phyloP scores from a whole-genome alignment of 2,888 invertebrate species.

The Hofmannophila pseudospretella region DNA sequence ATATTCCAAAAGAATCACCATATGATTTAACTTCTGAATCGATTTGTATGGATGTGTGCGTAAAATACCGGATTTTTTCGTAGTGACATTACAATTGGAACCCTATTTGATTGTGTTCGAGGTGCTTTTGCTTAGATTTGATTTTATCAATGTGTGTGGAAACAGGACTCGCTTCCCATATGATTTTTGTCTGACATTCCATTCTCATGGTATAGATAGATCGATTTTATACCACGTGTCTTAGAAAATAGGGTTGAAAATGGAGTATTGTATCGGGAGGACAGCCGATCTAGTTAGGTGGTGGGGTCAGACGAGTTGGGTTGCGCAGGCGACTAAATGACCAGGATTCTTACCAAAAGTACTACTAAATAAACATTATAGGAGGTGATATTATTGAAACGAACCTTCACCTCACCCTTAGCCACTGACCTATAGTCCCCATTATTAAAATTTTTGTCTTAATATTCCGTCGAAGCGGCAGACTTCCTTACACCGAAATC shows the following conservation, averaged over 20 bases:
- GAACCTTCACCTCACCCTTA: no score
- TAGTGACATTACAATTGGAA: constrained; percentile 14
- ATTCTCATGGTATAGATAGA: constrained; percentile 23
- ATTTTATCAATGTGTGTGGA: constrained; percentile 29
- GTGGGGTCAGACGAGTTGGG: constrained; percentile 43
- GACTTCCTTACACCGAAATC: no score
- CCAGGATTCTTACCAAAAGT: constrained; percentile 28
- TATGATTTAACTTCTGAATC: constrained; percentile 60
- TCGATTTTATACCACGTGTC: constrained; percentile 19
- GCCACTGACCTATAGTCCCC: no score
- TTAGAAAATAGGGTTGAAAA: constrained; percentile 17
- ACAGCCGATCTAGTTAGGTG: constrained; percentile 48
- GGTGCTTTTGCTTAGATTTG: constrained; percentile 16
- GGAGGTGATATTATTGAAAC: no score
- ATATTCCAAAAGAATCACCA: constrained; percentile 28
- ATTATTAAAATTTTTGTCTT: no score
- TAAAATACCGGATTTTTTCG: constrained; percentile 35
- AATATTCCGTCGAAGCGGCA: no score
- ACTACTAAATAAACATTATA: constrained; percentile 19
- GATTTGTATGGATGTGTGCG: constrained; percentile 33
- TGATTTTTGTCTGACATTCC: constrained; percentile 71
- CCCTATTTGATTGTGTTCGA: neutral
- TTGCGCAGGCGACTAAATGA: constrained; percentile 28
- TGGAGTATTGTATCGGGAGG: constrained; percentile 17
- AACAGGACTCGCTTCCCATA: constrained; percentile 70